Evolutionary conservation across 35 echinoderm and acorn worm species (phyloP), one percentile per base, ranked within the genome.

Genomic region (Heliocidaris erythrogramma): DNA sequence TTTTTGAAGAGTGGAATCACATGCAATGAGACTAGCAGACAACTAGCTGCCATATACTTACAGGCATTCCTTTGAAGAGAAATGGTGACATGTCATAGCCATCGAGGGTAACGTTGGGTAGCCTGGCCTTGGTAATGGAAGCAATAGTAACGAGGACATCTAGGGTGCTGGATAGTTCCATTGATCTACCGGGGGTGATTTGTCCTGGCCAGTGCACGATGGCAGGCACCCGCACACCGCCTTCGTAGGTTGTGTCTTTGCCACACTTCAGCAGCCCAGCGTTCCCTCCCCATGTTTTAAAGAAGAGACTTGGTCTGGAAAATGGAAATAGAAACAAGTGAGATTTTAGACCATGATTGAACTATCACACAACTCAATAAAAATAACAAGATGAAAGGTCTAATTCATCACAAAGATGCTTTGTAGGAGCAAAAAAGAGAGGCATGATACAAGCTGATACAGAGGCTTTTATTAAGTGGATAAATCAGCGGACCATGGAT

Each of bases 201-300:
- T 30, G 78, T 48, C 94, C 94, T 31, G 94, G 85, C 94, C 94
- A 94, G 48, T 94, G 86, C 18, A 84, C 14, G 49, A 94, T 94
- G 86, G 85, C 78, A 9, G 94, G 94, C 9, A 94, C 71, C 48
- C 78, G 32, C 71, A 48, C 21, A 29, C 94, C 94, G 29, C 94
- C 94, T 48, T 94, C 94, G 27, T 94, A 94, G 12, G 94, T 94
- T 48, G 94, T 88, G 30, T 9, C 32, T 47, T 94, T 94, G 21
- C 94, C 94, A 88, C 94, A 94, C 52, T 94, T 94, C 71, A 94
- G 31, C 16, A 50, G 94, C 11, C 94, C 94, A 47, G 31, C 85
- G 32, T 88, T 94, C 12, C 94, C 94, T 30, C 85, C 94, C 7
- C 30, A 59, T 13, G 14, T 94, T n/a, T 94, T 32, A 30, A 47